These are phyloP conservation scores for Asbolus verrucosus DNA, from an alignment of 1,140 invertebrate species.

Conservation along the genomic window DNA sequence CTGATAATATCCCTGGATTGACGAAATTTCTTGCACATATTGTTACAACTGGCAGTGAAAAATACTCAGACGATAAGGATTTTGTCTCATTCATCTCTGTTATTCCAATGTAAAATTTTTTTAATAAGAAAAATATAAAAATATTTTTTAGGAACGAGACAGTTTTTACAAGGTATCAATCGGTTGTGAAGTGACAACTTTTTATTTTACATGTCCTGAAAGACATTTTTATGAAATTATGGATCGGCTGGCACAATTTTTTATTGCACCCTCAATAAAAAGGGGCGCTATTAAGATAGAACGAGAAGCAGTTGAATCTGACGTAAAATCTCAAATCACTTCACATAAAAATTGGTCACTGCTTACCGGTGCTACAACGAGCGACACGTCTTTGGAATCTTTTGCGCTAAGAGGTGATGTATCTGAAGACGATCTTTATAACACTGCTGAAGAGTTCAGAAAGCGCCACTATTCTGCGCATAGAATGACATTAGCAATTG, in stretches of 20 bases:
- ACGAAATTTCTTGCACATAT: constrained; percentile 97
- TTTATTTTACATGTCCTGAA: constrained; percentile 89
- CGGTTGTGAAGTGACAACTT: constrained; percentile 86
- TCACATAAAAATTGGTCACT: constrained; percentile 79
- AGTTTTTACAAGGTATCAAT: constrained; percentile 87
- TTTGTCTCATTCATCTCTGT: constrained; percentile 81
- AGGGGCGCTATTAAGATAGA: constrained; percentile 89
- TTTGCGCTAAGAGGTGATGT: constrained; percentile 82
- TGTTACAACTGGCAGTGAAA: constrained; percentile 93
- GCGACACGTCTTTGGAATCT: constrained; percentile 79
- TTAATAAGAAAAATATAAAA: background rate
- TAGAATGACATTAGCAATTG: constrained; percentile 87
- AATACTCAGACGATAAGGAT: constrained; percentile 88
- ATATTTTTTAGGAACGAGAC: constrained; percentile 73
- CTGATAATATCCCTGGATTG: constrained; percentile 83
- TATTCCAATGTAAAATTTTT: background rate
- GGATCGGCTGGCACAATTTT: constrained; percentile 92
- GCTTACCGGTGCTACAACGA: constrained; percentile 74
- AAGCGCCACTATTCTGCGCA: constrained; percentile 88
- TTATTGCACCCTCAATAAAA: constrained; percentile 88
- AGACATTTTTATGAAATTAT: constrained; percentile 79
- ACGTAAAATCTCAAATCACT: constrained; percentile 73
- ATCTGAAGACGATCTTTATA: constrained; percentile 73
- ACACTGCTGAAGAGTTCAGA: constrained; percentile 82
- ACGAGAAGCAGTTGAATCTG: constrained; percentile 92